A percentile compares a stretch with the other conserved stretches of the same genome.
phyloP scores from a whole-genome alignment of 2,888 invertebrate genomes.

The Euplexia lucipara region DNA sequence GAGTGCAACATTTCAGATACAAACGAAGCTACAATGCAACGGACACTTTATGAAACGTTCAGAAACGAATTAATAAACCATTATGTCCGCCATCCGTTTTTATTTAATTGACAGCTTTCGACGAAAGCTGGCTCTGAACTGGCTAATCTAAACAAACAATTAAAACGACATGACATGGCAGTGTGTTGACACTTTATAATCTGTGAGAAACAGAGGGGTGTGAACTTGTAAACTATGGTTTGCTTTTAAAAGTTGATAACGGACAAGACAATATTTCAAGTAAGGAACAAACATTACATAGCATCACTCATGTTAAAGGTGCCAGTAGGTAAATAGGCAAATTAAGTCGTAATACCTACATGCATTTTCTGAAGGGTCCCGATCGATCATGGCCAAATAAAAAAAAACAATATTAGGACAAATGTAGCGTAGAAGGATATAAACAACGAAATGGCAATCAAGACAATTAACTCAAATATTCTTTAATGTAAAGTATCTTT shows the following conservation, averaged over 20 bases:
- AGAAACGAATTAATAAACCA: conserved; percentile 37
- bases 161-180: conserved; percentile 31
- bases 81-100: conserved; percentile 26
- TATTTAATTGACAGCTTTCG: conserved; percentile 46
- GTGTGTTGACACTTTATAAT: conserved; percentile 54
- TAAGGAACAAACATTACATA: neutral
- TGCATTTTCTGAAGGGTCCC: too few relatives aligned
- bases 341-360: too few relatives aligned
- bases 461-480: too few relatives aligned
- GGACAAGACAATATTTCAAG: neutral
- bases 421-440: too few relatives aligned
- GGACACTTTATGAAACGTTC: conserved; percentile 39
- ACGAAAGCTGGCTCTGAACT: conserved; percentile 10
- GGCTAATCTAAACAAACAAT: conserved; percentile 57
- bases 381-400: too few relatives aligned
- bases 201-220: conserved; percentile 55
- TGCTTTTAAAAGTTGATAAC: conserved; percentile 27
- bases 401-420: too few relatives aligned
- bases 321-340: too few relatives aligned
- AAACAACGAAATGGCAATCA: too few relatives aligned
- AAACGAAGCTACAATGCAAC: conserved; percentile 35
- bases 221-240: conserved; percentile 22
- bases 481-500: too few relatives aligned
- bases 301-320: too few relatives aligned
- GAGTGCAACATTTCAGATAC: conserved; percentile 31